Evolutionary conservation across 2,113 vertebrate species (phyloP).

Genomic region (Oophaga pumilio): DNA sequence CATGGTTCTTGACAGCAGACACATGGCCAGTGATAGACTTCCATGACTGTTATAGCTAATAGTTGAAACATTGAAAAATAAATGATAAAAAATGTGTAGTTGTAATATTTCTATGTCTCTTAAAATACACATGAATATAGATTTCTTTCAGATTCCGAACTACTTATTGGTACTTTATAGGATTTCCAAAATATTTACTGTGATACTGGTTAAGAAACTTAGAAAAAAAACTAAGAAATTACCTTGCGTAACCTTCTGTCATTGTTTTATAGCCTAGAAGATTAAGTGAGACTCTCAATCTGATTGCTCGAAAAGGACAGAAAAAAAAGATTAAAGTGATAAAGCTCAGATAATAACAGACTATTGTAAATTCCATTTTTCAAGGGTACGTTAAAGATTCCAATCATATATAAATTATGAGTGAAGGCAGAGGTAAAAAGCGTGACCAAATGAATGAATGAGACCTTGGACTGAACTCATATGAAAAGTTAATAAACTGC

Average conservation of each 20-base stretch:
- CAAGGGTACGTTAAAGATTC: conserved; percentile 30
- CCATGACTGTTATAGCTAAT: not conserved
- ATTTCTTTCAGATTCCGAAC: not conserved
- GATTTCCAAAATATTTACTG: not conserved
- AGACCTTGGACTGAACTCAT: conserved; percentile 14
- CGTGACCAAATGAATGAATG: not conserved
- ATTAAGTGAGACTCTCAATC: conserved; percentile 31
- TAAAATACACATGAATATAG: not conserved
- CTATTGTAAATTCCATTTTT: conserved; percentile 32
- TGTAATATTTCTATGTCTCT: not conserved
- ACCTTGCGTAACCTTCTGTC: conserved; percentile 42
- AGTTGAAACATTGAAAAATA: not conserved
- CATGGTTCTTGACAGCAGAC: too few relatives aligned
- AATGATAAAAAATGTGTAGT: not conserved
- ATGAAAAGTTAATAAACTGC: conserved; percentile 2
- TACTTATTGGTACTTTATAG: not conserved
- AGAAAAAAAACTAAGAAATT: conserved; percentile 28
- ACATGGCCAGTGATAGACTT: too few relatives aligned
- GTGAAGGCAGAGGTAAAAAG: conserved; percentile 14
- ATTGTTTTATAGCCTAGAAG: conserved; percentile 23
- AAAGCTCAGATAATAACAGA: conserved; percentile 39
- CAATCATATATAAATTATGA: conserved; percentile 38
- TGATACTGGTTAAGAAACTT: not conserved
- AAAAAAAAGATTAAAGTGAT: conserved; percentile 51
- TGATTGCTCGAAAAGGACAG: conserved; percentile 36